phyloP scores from a whole-genome alignment of 2,888 invertebrate genomes.

The Nomada flava region DNA sequence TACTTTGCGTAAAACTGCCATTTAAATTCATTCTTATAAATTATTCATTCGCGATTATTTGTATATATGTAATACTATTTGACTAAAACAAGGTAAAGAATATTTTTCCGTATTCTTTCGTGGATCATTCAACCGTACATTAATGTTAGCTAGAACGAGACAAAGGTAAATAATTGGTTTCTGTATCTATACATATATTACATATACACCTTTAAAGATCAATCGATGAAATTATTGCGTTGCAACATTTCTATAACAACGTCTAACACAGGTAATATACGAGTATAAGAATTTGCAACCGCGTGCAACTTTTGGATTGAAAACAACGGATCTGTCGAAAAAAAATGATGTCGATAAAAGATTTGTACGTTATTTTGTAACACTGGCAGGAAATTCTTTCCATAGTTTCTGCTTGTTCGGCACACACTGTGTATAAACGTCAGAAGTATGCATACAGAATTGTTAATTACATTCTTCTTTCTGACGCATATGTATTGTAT shows the following conservation, averaged over 20 bases:
- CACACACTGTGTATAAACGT: background rate
- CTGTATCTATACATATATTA: background rate
- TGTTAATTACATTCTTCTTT: background rate
- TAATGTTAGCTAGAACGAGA: background rate
- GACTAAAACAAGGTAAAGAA: too few species aligned
- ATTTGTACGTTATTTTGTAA: background rate
- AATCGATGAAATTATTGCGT: background rate
- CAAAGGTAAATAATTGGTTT: background rate
- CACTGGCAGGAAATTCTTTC: background rate
- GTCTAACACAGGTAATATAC: background rate
- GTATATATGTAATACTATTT: too few species aligned
- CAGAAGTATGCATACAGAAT: background rate
- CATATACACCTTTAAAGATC: background rate
- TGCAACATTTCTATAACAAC: background rate
- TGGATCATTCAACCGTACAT: background rate
- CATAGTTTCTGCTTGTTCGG: conserved; percentile 8
- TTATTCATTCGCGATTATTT: too few species aligned
- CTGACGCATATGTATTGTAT: background rate
- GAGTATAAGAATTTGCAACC: background rate
- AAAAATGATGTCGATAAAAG: conserved; percentile 2
- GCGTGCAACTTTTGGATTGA: background rate
- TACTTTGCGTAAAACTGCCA: too few species aligned
- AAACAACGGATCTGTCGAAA: background rate
- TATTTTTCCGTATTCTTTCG: background rate
- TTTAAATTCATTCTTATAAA: too few species aligned